phyloP scores from a whole-genome alignment of 1,140 invertebrate genomes.

The Pararge aegeria region DNA sequence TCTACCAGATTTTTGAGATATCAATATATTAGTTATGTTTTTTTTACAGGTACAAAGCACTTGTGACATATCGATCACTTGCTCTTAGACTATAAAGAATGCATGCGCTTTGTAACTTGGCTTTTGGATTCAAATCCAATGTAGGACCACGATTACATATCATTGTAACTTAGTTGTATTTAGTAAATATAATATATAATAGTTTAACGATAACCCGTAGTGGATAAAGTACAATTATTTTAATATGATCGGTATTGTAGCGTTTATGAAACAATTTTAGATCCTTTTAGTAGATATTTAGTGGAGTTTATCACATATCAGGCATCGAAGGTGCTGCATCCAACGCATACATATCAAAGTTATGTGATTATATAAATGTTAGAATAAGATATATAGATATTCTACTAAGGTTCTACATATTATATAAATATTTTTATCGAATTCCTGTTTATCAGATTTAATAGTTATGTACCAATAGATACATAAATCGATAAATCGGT shows the following conservation, averaged over 20 bases:
- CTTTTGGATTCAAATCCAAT: conserved; percentile 69
- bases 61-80: neutral
- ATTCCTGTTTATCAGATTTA: too few relatives aligned
- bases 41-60: conserved; percentile 11
- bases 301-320: conserved; percentile 53
- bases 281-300: conserved; percentile 47
- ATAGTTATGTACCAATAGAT: too few relatives aligned
- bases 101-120: conserved; percentile 77
- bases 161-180: conserved; percentile 60
- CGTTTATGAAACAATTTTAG: conserved; percentile 66
- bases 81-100: conserved; percentile 54
- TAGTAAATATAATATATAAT: conserved; percentile 53
- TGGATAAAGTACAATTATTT: conserved; percentile 72
- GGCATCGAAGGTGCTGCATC: conserved; percentile 42
- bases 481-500: too few relatives aligned
- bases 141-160: conserved; percentile 75
- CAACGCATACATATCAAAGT: conserved; percentile 55
- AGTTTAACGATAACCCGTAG: conserved; percentile 38
- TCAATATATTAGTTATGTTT: neutral
- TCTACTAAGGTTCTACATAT: too few relatives aligned
- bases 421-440: too few relatives aligned
- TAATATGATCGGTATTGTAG: conserved; percentile 74
- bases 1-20: too few relatives aligned
- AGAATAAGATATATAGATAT: conserved; percentile 33
- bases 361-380: conserved; percentile 68